Evolutionary conservation across 2,888 invertebrate genomes (phyloP), one percentile per base, ranked within the genome.

Genomic region (Synergus gifuensis): DNA sequence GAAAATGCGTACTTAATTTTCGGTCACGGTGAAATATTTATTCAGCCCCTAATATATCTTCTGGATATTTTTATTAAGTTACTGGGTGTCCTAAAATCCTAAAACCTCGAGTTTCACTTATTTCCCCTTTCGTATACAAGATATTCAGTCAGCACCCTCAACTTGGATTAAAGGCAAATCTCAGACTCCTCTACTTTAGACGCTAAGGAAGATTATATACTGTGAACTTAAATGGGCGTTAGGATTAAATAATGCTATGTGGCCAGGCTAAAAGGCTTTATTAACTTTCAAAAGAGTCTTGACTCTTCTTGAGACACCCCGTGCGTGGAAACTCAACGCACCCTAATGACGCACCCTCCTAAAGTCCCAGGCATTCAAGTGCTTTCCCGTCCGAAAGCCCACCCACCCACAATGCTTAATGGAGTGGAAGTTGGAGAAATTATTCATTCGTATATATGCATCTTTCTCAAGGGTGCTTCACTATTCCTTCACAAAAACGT

Each of bases 331-430:
- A 80, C 78, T 78, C 78, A 76, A 79, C 79, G 66, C 67, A 78
- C 80, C 81, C 81, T 83, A 83, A 80, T 80, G 83, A 83, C 80
- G 79, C 80, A 73, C 76, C 80, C 81, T 80, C 49, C 80, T 42
- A 42, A 77, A 78, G 44, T 78, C 46, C 73, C 28, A 77, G 79
- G 66, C 58, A 60, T 80, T 83, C 79, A 77, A 81, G 81, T 83
- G 78, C 79, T 69, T 49, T 67, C 22, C 14, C 46, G 11, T n/a
- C 16, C 46, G 22, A 42, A 22, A 44, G 67, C 44, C 67, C 67
- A 44, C 46, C 22, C 67, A 46, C 67, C 22, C 60, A 80, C 58
- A 76, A 79, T 67, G 46, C 79, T 80, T 83, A 81, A 83, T 83
- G 83, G 80, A 81, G 81, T 80, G 79, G 76, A 83, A 80, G 78